phyloP scores from a whole-genome alignment of 2,888 invertebrate genomes.

The Drosophila hamatofila region DNA sequence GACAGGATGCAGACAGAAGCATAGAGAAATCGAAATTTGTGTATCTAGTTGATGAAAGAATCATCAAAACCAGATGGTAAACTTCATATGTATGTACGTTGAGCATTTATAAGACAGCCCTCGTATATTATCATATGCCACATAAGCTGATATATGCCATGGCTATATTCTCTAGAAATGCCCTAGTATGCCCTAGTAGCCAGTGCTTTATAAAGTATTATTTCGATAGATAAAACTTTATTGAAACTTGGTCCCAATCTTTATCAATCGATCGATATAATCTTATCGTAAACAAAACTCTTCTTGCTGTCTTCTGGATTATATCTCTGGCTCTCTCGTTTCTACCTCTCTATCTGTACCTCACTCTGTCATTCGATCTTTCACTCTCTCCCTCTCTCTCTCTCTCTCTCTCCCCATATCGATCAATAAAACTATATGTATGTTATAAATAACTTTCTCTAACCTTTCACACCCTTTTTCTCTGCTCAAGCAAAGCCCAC shows the following conservation, averaged over 20 bases:
- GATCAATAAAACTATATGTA: background rate
- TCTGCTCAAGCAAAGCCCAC: background rate
- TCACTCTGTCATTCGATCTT: background rate
- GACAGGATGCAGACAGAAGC: background rate
- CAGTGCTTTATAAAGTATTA: too few relatives aligned
- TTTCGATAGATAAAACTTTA: background rate
- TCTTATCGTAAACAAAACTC: background rate
- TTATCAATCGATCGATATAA: background rate
- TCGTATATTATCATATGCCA: background rate
- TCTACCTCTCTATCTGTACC: background rate
- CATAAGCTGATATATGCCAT: too few relatives aligned
- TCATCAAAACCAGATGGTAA: background rate
- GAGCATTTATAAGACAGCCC: background rate
- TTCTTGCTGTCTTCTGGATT: background rate
- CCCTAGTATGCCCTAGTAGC: too few relatives aligned
- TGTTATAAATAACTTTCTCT: background rate
- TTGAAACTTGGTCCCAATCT: background rate
- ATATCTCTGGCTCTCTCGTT: too few relatives aligned
- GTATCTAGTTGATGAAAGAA: background rate
- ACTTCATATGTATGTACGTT: background rate
- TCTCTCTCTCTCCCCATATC: background rate
- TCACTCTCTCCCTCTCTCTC: background rate
- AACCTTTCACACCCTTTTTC: slow-evolving; percentile 5
- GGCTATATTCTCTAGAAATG: too few relatives aligned
- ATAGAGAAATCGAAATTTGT: background rate